Conservation (phyloP, 2,113 vertebrate genomes). For the Pelmatolapia mariae region DNA sequence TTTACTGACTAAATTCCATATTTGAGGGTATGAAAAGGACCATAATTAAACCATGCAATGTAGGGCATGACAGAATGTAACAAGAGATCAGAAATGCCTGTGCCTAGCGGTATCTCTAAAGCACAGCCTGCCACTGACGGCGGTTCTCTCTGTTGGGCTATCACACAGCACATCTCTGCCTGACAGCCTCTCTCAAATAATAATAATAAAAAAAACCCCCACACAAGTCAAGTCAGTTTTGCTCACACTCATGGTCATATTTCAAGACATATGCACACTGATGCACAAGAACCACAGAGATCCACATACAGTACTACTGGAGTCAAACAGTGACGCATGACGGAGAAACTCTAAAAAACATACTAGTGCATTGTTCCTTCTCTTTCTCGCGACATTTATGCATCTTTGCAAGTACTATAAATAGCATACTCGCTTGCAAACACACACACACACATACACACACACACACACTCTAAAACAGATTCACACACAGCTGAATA, state of each 20-base stretch:
- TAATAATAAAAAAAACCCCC: not conserved
- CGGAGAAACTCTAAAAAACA: not conserved
- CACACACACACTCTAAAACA: not conserved
- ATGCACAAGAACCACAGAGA: not conserved
- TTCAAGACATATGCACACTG: not conserved
- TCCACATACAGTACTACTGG: not conserved
- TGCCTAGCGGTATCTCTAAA: constrained; percentile 14
- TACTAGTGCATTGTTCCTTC: not conserved
- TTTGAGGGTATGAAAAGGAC: constrained; percentile 7
- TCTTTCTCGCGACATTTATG: not conserved
- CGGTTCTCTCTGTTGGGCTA: constrained; percentile 27
- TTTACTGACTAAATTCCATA: constrained; percentile 8
- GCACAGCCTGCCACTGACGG: constrained; percentile 19
- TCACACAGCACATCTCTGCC: constrained; percentile 14
- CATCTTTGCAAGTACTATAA: constrained; percentile 19
- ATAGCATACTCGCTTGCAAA: not conserved
- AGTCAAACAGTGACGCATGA: not conserved
- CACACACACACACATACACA: not conserved
- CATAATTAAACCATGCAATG: constrained; percentile 33
- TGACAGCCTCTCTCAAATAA: not conserved
- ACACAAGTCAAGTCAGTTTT: not conserved
- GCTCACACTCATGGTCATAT: not conserved
- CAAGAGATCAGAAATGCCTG: constrained; percentile 21
- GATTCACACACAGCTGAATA: constrained; percentile 9
- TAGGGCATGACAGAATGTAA: constrained; percentile 31